Evolutionary conservation across 2,113 vertebrate genomes (phyloP), one percentile per base, ranked within the genome.

Genomic region (Rhinoderma darwinii): DNA sequence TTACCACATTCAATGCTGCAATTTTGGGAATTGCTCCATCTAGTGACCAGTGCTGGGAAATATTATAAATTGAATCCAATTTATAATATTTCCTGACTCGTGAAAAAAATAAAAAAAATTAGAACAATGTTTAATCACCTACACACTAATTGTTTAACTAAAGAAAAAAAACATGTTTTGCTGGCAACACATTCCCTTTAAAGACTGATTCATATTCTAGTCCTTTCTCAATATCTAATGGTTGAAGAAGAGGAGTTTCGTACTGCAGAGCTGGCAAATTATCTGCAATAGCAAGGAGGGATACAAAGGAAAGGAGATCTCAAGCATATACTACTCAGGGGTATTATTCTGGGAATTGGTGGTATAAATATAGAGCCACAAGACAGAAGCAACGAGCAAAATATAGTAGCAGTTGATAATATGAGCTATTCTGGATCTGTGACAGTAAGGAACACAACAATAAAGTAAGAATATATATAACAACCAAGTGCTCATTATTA

Each of bases 241-340:
- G 30, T 39, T 17, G 25, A 44, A 75, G 22, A 75, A 75, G 43
- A 27, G 72, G 4, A 74, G 27, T 44, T 44, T 4, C 35, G 8
- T 1, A 5, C 5, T 22, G 20, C 32, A 39, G 35, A 11, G 20
- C 6, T 72, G 37, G 8, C 35, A 72, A 15, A 37, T n/a, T 66
- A 68, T 72, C 17, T 37, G 30, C 18, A 37, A 72, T 18, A 39
- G 17, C 1, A 1, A 39, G 32, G 20, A 37, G 17, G 20, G 68
- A 15, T 72, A 39, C 25, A 59, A 7, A 63, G n/a, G 4, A 72
- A 22, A 72, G 37, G 37, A 37, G 15, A 7, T 39, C 1, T 72
- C 68, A 39, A 72, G 35, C 35, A 72, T 72, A 39, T 39, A 39
- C 37, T 17, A 32, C 68, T 72, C 68, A 72, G 68, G 68, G 68